phyloP scores from a whole-genome alignment of 1,140 invertebrate species.

The Calephelis nemesis region DNA sequence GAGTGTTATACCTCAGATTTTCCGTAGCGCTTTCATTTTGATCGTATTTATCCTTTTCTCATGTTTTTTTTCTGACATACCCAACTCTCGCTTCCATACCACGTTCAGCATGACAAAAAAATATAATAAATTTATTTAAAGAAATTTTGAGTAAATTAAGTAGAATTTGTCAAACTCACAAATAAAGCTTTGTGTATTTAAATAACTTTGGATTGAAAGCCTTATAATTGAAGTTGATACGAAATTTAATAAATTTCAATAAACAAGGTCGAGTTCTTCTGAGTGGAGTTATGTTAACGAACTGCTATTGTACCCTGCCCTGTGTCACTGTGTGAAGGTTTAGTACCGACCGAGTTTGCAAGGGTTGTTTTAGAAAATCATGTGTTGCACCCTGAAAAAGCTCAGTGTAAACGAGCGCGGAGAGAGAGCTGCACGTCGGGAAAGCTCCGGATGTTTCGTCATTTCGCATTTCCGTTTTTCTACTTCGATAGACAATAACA shows the following conservation, averaged over 20 bases:
- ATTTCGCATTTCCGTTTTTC: slow-evolving; percentile 28
- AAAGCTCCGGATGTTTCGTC: slow-evolving; percentile 8
- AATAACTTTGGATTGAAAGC: slow-evolving; percentile 1
- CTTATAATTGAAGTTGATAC: slow-evolving; percentile 6
- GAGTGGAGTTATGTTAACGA: slow-evolving; percentile 66
- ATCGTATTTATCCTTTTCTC: too few relatives aligned
- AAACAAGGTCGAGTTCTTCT: slow-evolving; percentile 45
- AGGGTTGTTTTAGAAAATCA: slow-evolving; percentile 71
- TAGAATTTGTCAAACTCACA: too few relatives aligned
- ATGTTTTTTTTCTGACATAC: too few relatives aligned
- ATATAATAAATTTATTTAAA: too few relatives aligned
- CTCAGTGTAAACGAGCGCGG: slow-evolving; percentile 55
- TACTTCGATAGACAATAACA: slow-evolving; percentile 51
- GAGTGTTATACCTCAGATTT: too few relatives aligned
- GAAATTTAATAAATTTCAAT: slow-evolving; percentile 59
- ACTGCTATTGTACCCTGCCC: slow-evolving; percentile 62
- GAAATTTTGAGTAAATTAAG: too few relatives aligned
- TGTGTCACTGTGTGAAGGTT: slow-evolving; percentile 77
- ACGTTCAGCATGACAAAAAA: too few relatives aligned
- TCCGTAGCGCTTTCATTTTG: too few relatives aligned
- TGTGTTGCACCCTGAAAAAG: slow-evolving; percentile 67
- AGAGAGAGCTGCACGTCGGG: slow-evolving; percentile 42
- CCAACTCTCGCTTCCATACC: too few relatives aligned
- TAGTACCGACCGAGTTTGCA: slow-evolving; percentile 70
- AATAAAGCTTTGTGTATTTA: not conserved